A percentile compares a stretch with the other conserved stretches of the same genome.
Conservation (phyloP, 2,888 invertebrate genomes). For the Epsilonema sp. region DNA sequence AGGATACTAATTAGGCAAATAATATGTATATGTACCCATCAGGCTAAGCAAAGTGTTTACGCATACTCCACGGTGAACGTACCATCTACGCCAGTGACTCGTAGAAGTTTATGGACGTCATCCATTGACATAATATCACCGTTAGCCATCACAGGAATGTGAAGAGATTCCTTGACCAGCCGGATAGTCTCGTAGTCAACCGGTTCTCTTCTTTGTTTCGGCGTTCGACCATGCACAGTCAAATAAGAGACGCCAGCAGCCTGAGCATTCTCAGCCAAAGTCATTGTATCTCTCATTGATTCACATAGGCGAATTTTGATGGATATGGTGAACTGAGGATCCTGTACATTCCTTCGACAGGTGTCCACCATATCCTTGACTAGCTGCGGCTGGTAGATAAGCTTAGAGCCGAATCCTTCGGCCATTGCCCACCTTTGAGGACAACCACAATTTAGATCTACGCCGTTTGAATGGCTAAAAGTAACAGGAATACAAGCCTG, state of each 20-base stretch:
- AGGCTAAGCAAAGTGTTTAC: no score
- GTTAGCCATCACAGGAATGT: constrained; percentile 70
- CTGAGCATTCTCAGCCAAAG: constrained; percentile 48
- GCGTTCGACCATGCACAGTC: constrained; percentile 76
- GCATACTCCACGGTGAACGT: no score
- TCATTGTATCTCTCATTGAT: constrained; percentile 49
- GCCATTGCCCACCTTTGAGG: constrained; percentile 82
- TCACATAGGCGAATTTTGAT: constrained; percentile 67
- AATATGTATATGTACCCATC: no score
- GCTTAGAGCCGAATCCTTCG: constrained; percentile 65
- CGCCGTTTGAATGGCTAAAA: constrained; percentile 57
- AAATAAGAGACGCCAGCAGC: constrained; percentile 68
- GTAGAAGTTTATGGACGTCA: constrained; percentile 49
- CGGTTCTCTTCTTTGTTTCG: constrained; percentile 50
- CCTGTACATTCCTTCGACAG: constrained; percentile 45
- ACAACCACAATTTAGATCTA: constrained; percentile 91
- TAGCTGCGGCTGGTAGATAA: constrained; percentile 59
- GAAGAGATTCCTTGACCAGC: constrained; percentile 48
- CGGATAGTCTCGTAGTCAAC: constrained; percentile 48
- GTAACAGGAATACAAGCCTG: no score
- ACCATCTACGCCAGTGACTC: constrained; percentile 48
- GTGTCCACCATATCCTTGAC: constrained; percentile 51
- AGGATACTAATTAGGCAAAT: no score
- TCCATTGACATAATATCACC: constrained; percentile 57
- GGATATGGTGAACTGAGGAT: constrained; percentile 56